Evolutionary conservation across 2,888 invertebrate species (phyloP), one percentile per base, ranked within the genome.

Genomic region (Ceraclea dissimilis): DNA sequence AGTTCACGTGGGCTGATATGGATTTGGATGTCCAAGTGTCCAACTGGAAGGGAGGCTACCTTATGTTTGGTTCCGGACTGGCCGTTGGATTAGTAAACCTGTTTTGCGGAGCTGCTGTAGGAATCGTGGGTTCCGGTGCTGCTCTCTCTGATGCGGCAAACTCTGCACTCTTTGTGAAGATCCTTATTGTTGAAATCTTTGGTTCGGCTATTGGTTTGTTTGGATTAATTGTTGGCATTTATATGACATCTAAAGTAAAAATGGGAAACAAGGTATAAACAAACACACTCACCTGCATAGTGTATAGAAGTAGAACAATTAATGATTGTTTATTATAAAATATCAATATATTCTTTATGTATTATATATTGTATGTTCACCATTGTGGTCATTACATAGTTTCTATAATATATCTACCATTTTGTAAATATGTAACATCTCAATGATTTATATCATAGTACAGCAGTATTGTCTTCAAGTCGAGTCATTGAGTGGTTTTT

Each of bases 131-230:
- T 17, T 98, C 97, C 2, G 97, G 98, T 59, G 98, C 99, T 46
- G 99, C 99, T 17, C 80, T 99, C 10, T 89, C 98, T 52, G 99
- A 99, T 78, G 99, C 99, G 26, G 98, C 98, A 43, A 96, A 99
- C 70, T 86, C 94, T 17, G 85, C 90, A 2, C 82, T 99, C 6
- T 99, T 99, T 69, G 98, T 99, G 51, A 98, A 97, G 75, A 96
- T 99, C 71, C 83, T 99, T 46, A 97, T 99, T 71, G 90, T 99
- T 48, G 99, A 99, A 78, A 99, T 99, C 75, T 99, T 99, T 70
- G 99, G 96, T 58, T 95, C 94, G 68, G 99, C 99, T 66, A 98
- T 99, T 69, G 99, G 99, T 68, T 83, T 99, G 19, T 99, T 99
- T 73, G 99, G 99, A 54, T 83, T 99, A 56, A 99, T 99, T 73